Evolutionary conservation across 1,140 invertebrate genomes (phyloP), one percentile per base, ranked within the genome.

Genomic region (Hypothenemus hampei): DNA sequence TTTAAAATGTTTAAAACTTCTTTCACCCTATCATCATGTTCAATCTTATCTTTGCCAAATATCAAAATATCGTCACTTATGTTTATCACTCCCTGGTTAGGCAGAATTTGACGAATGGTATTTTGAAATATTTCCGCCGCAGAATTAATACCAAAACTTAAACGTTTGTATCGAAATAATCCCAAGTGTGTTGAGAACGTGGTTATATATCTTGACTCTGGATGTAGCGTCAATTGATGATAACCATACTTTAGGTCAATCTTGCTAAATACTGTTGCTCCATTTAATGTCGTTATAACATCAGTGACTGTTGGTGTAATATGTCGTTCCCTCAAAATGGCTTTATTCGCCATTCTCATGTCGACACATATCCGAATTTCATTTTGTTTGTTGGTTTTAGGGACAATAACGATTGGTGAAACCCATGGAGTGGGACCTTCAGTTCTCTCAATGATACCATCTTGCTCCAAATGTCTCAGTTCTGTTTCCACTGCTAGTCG

Each of bases 51-150:
- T 23, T 29, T 49, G 39, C 50, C 51, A 33, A 41, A 59, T 16
- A 53, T 36, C 19, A 50, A 11, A 18, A 57, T 49, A 20, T 57
- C 54, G 48, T 51, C 54, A 6, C 50, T 50, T n/a, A 57, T 50
- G 16, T 57, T 57, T 4, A 51, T 15, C 3, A 20, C 22, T 24
- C 18, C 52, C 33, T 29, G 45, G 51, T 24, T 52, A 5, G 43
- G 24, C 40, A 72, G 58, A 11, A 70, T 58, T 31, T 61, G 59
- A 49, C 66, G 57, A 48, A 71, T 58, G 11, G 55, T 67, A 56
- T 66, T 67, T 61, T 72, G 70, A 60, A 71, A 73, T 13, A 62
- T 53, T 57, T 71, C 69, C 15, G 70, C 67, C 20, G 70, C 66
- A 19, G 47, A 60, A 24, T 26, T 53, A 5, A 69, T 55, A 3